Conservation (phyloP, 2,113 vertebrate genomes). For the Rhabdomys dilectus region DNA sequence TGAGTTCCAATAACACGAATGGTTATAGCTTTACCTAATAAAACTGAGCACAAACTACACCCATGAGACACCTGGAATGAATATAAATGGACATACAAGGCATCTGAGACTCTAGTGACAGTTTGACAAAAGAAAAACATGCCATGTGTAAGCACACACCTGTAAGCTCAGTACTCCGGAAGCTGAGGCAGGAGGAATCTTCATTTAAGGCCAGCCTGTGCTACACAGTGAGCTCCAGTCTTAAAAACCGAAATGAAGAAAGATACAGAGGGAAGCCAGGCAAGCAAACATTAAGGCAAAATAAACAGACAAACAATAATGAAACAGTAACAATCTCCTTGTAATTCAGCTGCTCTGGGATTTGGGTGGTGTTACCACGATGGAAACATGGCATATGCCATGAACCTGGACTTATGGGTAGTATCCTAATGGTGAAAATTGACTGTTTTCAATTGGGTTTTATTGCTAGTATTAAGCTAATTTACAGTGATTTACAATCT, state of each 20-base stretch:
- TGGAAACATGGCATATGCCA: neutral
- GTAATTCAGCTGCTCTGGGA: neutral
- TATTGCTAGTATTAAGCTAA: constrained; percentile 1
- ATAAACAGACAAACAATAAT: neutral
- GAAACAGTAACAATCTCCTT: neutral
- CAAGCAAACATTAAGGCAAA: neutral
- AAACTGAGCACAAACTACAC: neutral
- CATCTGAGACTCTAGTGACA: neutral
- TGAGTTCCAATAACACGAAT: neutral
- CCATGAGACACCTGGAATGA: neutral
- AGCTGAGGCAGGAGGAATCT: neutral
- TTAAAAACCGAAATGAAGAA: neutral
- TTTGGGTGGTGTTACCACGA: neutral
- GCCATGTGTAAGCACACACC: neutral
- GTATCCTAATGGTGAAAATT: neutral
- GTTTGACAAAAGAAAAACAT: neutral
- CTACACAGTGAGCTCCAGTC: neutral
- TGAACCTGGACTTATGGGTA: neutral
- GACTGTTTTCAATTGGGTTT: constrained; percentile 21
- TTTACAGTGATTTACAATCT: constrained; percentile 58
- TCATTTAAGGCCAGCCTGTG: neutral
- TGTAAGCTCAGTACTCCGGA: neutral
- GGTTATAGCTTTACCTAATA: neutral
- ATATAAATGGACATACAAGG: neutral
- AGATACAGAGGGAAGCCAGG: neutral